Evolutionary conservation across 2,113 vertebrate genomes (phyloP).

Genomic region (Atlantisia rogersi): DNA sequence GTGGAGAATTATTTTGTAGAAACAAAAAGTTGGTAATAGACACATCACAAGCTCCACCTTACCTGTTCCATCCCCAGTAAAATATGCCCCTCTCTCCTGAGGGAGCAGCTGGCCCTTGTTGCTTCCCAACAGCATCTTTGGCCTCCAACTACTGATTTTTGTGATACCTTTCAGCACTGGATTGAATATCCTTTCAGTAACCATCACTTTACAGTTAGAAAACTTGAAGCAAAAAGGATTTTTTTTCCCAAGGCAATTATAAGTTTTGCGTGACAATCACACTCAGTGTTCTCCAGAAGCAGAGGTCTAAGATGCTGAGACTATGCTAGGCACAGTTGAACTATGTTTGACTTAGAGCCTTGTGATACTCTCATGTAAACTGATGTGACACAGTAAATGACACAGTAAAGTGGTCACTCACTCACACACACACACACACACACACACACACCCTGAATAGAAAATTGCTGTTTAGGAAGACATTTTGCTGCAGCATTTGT

Average conservation of each 20-base stretch:
- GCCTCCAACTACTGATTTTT: background rate
- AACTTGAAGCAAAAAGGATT: background rate
- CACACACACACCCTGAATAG: background rate
- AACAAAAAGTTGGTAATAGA: background rate
- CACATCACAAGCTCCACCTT: background rate
- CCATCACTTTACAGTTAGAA: background rate
- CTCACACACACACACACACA: too few species aligned
- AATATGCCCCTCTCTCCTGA: background rate
- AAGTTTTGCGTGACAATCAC: background rate
- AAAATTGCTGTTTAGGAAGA: background rate
- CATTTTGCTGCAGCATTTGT: background rate
- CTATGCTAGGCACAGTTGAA: background rate
- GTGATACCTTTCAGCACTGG: background rate
- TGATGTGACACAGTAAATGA: background rate
- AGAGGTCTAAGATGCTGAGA: background rate
- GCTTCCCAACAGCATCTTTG: background rate
- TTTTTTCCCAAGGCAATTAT: background rate
- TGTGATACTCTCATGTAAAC: background rate
- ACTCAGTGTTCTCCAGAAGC: background rate
- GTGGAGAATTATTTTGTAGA: background rate
- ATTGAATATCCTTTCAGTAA: background rate
- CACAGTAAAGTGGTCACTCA: background rate
- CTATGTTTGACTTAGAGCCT: background rate
- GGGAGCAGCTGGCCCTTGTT: background rate
- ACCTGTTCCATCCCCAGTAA: background rate